Conservation (phyloP, 2,888 invertebrate species). For the Macrosiphum euphorbiae region DNA sequence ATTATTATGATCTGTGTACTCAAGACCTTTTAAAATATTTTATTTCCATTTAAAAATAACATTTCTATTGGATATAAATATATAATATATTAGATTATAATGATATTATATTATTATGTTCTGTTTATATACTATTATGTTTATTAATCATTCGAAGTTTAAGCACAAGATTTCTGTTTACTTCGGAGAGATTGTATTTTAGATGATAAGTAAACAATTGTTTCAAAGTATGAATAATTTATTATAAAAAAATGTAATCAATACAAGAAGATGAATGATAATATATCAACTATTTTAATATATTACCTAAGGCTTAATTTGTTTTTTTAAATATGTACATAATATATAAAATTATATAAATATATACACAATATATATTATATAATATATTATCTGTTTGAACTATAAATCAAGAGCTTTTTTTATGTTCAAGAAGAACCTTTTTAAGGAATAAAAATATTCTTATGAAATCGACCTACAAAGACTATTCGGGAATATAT, state of each 20-base stretch:
- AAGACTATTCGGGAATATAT: neutral
- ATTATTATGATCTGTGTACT: neutral
- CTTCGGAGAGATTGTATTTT: neutral
- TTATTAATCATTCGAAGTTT: neutral
- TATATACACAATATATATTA: neutral
- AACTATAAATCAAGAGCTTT: constrained; percentile 34
- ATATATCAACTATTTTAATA: constrained; percentile 36
- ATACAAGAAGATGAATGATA: constrained; percentile 38
- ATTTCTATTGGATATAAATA: neutral
- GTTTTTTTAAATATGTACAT: constrained; percentile 21
- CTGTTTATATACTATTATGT: neutral
- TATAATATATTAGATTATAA: neutral
- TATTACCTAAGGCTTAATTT: constrained; percentile 42
- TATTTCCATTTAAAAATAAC: neutral
- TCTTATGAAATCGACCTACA: constrained; percentile 17
- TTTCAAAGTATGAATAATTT: constrained; percentile 28
- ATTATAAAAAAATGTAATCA: neutral
- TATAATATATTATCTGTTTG: neutral
- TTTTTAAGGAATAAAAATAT: constrained; percentile 40
- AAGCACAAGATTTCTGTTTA: neutral
- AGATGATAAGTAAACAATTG: neutral
- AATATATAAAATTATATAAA: neutral
- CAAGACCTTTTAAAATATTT: neutral
- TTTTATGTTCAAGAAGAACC: constrained; percentile 29
- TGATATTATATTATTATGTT: neutral